Evolutionary conservation across 1,140 invertebrate species (phyloP).

Genomic region (Marisa cornuarietis): DNA sequence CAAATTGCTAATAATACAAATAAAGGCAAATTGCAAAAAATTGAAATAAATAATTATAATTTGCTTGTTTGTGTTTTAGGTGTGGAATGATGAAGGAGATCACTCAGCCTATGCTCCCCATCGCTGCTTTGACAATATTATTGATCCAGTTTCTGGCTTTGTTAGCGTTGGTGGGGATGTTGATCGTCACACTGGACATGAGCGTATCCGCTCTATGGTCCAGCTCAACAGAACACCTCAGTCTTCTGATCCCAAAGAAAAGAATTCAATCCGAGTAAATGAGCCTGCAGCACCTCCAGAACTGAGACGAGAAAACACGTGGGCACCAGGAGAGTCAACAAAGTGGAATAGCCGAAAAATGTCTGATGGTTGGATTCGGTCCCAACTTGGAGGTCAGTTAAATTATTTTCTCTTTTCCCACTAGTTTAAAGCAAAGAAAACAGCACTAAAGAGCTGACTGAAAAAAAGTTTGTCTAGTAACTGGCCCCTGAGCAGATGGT

Average conservation of each 20-base stretch:
- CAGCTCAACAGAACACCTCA: constrained; percentile 58
- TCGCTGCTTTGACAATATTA: constrained; percentile 57
- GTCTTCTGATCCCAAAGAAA: constrained; percentile 37
- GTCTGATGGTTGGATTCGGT: constrained; percentile 54
- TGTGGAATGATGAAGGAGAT: constrained; percentile 61
- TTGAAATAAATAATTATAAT: not conserved
- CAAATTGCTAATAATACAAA: not conserved
- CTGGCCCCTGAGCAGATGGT: no score
- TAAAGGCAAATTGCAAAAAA: not conserved
- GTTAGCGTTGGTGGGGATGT: constrained; percentile 62
- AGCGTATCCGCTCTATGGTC: constrained; percentile 52
- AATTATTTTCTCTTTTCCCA: no score
- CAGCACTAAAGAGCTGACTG: no score
- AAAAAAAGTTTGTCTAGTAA: no score
- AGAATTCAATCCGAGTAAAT: constrained; percentile 44
- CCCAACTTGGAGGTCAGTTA: constrained; percentile 59
- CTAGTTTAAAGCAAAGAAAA: no score
- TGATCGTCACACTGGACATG: constrained; percentile 57
- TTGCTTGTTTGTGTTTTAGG: constrained; percentile 36
- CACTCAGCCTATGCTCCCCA: constrained; percentile 51
- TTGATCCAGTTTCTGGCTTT: constrained; percentile 63
- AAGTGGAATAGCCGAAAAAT: constrained; percentile 60
- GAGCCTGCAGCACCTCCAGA: constrained; percentile 53
- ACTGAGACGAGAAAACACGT: constrained; percentile 47
- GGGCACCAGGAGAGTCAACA: constrained; percentile 53